phyloP scores from a whole-genome alignment of 2,888 invertebrate species.

The Loripinus fragilis region DNA sequence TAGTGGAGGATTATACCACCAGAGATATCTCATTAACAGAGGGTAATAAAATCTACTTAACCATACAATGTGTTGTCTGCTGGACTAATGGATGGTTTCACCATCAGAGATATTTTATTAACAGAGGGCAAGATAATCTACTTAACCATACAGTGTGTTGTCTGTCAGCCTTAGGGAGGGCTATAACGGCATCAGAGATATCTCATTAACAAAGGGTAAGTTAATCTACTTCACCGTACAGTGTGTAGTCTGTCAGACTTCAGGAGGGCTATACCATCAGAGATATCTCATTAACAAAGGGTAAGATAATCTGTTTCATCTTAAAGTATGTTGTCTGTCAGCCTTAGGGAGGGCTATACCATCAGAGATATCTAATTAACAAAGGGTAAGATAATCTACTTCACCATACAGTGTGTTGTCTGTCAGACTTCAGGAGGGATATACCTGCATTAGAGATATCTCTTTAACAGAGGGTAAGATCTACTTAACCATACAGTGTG shows the following conservation, averaged over 20 bases:
- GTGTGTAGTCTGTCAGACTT: slow-evolving; percentile 89
- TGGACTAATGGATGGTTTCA: slow-evolving; percentile 90
- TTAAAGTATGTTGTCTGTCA: slow-evolving; percentile 88
- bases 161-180: slow-evolving; percentile 91
- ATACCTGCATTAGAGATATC: slow-evolving; percentile 86
- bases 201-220: slow-evolving; percentile 63
- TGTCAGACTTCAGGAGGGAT: slow-evolving; percentile 90
- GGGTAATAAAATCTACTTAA: slow-evolving; percentile 77
- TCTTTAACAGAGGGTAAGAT: slow-evolving; percentile 62
- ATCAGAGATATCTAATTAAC: no score
- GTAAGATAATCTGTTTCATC: slow-evolving; percentile 84
- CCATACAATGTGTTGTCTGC: slow-evolving; percentile 89
- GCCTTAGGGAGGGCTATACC: slow-evolving; percentile 91
- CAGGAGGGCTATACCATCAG: slow-evolving; percentile 90
- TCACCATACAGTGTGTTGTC: slow-evolving; percentile 88
- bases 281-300: slow-evolving; percentile 68
- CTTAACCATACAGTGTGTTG: slow-evolving; percentile 87
- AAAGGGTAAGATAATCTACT: no score
- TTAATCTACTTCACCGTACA: slow-evolving; percentile 85
- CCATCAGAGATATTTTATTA: slow-evolving; percentile 84
- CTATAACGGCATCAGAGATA: slow-evolving; percentile 87
- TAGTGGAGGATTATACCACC: slow-evolving; percentile 90
- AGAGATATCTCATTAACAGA: slow-evolving; percentile 81
- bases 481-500: slow-evolving; percentile 86
- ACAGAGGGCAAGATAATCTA: slow-evolving; percentile 68